Conservation (phyloP, 2,888 invertebrate species). For the Ashinkailepas kermadecensis region DNA sequence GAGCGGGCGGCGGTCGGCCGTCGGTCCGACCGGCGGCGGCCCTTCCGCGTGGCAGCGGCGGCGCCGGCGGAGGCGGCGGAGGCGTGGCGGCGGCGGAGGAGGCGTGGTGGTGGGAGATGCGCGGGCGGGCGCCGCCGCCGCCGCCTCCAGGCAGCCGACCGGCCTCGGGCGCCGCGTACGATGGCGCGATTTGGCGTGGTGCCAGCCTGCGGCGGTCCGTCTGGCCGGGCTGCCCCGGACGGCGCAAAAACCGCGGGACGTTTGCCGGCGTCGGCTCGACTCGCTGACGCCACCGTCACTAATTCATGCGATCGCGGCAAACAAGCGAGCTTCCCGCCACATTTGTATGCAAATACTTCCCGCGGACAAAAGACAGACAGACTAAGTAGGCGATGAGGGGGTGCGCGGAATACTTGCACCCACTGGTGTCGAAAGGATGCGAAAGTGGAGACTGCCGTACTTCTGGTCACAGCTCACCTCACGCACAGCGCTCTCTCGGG, state of each 20-base stretch:
- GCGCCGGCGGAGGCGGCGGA: not conserved
- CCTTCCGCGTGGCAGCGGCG: not conserved
- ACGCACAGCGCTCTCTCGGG: no score
- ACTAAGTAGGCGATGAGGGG: not conserved
- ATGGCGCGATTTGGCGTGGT: not conserved
- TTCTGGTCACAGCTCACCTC: no score
- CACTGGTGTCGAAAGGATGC: not conserved
- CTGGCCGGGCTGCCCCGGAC: not conserved
- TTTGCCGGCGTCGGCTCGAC: not conserved
- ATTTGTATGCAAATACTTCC: slow-evolving; percentile 10
- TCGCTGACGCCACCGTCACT: not conserved
- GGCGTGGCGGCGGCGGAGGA: not conserved
- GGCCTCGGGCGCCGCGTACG: not conserved
- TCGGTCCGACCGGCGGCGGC: not conserved
- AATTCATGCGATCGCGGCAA: not conserved
- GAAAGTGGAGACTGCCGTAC: not conserved
- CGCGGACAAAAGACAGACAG: not conserved
- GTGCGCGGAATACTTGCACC: not conserved
- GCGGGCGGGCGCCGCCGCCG: not conserved
- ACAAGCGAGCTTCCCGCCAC: not conserved
- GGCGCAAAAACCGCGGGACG: not conserved
- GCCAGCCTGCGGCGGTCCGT: not conserved
- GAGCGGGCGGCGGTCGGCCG: not conserved
- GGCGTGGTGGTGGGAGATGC: not conserved
- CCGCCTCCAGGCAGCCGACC: not conserved